These are phyloP conservation scores for Sceloporus tristichus DNA, from an alignment of 2,113 vertebrate species.

Conservation along the genomic window DNA sequence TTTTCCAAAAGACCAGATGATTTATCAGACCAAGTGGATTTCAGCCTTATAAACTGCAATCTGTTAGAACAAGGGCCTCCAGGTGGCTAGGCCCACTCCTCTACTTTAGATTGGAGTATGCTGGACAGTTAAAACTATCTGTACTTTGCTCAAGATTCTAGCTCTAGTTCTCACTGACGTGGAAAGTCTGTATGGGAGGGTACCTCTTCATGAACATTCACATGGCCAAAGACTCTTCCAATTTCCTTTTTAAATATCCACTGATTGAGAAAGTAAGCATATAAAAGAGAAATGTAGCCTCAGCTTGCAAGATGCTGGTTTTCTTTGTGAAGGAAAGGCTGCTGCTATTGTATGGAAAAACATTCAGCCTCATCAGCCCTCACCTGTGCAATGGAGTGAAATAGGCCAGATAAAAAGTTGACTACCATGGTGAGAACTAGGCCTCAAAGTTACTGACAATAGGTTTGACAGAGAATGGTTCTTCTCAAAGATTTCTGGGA, in stretches of 20 bases:
- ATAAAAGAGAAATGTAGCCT: too few relatives aligned
- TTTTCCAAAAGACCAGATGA: not conserved
- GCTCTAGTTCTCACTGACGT: not conserved
- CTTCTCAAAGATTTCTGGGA: too few relatives aligned
- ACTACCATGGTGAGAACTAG: not conserved
- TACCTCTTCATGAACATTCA: not conserved
- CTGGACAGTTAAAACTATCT: not conserved
- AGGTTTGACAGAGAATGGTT: too few relatives aligned
- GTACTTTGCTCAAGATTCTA: not conserved
- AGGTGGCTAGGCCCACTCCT: not conserved
- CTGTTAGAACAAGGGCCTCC: not conserved
- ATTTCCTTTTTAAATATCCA: too few relatives aligned
- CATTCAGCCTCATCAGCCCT: not conserved
- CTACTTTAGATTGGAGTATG: not conserved
- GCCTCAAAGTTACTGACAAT: not conserved
- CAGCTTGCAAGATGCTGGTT: too few relatives aligned
- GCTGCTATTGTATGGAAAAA: not conserved
- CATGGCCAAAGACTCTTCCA: too few relatives aligned
- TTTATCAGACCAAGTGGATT: not conserved
- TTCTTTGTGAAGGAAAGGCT: not conserved
- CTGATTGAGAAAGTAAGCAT: too few relatives aligned
- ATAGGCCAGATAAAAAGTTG: not conserved
- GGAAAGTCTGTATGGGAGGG: not conserved
- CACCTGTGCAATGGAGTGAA: not conserved
- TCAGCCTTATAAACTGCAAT: not conserved